These are phyloP conservation scores for Ciconia maguari DNA, from an alignment of 2,113 vertebrate species.

Conservation along the genomic window DNA sequence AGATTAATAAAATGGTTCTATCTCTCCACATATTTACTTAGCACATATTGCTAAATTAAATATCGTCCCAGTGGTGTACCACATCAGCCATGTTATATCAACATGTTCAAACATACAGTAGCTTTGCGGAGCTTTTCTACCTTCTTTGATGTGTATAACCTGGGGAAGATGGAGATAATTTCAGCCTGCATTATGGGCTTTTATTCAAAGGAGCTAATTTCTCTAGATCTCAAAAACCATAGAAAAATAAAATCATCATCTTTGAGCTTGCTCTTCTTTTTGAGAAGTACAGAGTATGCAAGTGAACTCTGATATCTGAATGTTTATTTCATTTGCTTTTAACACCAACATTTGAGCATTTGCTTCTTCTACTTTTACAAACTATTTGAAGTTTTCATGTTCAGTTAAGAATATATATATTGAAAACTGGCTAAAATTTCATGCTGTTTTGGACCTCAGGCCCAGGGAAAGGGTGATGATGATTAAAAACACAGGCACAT, in stretches of 20 bases:
- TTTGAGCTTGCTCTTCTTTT: not conserved
- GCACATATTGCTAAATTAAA: not conserved
- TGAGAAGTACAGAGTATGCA: not conserved
- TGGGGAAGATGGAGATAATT: not conserved
- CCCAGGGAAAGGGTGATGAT: not conserved
- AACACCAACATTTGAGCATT: not conserved
- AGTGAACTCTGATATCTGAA: not conserved
- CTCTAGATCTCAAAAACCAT: not conserved
- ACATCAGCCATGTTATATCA: not conserved
- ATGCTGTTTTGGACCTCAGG: not conserved
- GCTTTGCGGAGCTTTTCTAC: not conserved
- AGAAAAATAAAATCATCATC: not conserved
- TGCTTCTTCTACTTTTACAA: not conserved
- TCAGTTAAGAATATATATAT: not conserved
- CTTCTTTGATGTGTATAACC: not conserved
- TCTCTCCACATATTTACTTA: not conserved
- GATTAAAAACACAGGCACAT: not conserved
- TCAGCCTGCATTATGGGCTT: not conserved
- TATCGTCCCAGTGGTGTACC: not conserved
- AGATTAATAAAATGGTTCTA: not conserved
- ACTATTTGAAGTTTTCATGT: not conserved
- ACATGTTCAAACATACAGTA: not conserved
- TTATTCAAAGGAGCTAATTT: not conserved
- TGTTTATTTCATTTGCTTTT: not conserved
- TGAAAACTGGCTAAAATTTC: not conserved